These are phyloP conservation scores for Naja naja DNA, from an alignment of 2,113 vertebrate genomes.

Conservation along the genomic window DNA sequence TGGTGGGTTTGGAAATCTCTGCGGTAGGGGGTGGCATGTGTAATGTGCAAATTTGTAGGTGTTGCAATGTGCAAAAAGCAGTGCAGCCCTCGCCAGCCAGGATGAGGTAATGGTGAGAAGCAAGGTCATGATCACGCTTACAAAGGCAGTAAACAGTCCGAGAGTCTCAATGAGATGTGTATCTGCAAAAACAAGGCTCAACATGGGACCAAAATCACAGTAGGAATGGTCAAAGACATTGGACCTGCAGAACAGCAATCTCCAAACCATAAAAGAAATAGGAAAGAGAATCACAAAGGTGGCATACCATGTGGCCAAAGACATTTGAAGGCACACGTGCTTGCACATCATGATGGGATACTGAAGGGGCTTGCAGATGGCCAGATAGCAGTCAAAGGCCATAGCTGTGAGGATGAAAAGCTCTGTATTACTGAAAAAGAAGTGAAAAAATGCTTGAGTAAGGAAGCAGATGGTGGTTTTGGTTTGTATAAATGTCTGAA, in stretches of 20 bases:
- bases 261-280: neutral
- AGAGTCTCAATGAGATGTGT: neutral
- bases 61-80: too few relatives aligned
- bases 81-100: too few relatives aligned
- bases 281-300: neutral
- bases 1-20: too few relatives aligned
- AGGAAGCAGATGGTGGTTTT: constrained; percentile 1
- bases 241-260: constrained; percentile 22
- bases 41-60: too few relatives aligned
- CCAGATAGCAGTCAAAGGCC: neutral
- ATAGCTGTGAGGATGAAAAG: constrained; percentile 24
- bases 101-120: too few relatives aligned
- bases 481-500: constrained; percentile 20
- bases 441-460: constrained; percentile 31
- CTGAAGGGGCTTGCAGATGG: constrained; percentile 32
- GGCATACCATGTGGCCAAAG: constrained; percentile 9
- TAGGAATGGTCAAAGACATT: neutral
- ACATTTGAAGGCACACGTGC: constrained; percentile 4
- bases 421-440: constrained; percentile 22
- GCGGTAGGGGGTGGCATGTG: too few relatives aligned
- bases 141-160: neutral
- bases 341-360: constrained; percentile 30
- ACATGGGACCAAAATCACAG: constrained; percentile 22
- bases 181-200: neutral
- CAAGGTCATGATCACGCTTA: neutral